Conservation (phyloP, 2,113 vertebrate species). For the Herpailurus yagouaroundi region DNA sequence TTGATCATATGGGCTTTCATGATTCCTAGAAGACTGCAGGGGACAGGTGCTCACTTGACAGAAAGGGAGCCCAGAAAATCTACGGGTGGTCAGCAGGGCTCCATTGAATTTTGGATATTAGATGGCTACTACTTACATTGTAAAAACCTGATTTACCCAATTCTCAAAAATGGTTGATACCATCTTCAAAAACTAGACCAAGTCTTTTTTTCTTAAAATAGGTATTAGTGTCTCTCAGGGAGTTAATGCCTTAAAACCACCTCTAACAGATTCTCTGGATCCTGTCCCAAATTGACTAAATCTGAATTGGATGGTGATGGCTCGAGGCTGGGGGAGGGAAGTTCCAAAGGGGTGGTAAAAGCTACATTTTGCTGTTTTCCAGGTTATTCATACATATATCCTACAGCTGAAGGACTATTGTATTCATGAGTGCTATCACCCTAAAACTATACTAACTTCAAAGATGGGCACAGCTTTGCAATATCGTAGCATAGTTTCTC, state of each 20-base stretch:
- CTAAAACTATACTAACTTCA: neutral
- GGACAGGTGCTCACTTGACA: neutral
- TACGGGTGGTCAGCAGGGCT: neutral
- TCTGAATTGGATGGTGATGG: neutral
- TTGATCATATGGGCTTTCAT: neutral
- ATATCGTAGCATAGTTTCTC: neutral
- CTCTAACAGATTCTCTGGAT: neutral
- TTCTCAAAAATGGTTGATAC: conserved; percentile 27
- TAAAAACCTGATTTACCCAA: neutral
- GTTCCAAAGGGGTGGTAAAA: neutral
- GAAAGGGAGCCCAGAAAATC: neutral
- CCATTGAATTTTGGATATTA: neutral
- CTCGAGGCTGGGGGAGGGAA: neutral
- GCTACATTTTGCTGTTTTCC: neutral
- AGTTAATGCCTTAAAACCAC: conserved; percentile 3
- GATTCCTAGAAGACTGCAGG: neutral
- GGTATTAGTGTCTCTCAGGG: neutral
- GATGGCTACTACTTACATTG: neutral
- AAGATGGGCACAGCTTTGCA: neutral
- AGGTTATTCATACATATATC: neutral
- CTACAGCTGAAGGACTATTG: neutral
- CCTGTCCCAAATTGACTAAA: neutral
- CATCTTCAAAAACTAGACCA: neutral
- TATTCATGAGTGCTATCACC: neutral
- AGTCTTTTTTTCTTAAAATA: neutral